Conservation (phyloP, 64 coral and sea anemone species). For the Actinia equina region DNA sequence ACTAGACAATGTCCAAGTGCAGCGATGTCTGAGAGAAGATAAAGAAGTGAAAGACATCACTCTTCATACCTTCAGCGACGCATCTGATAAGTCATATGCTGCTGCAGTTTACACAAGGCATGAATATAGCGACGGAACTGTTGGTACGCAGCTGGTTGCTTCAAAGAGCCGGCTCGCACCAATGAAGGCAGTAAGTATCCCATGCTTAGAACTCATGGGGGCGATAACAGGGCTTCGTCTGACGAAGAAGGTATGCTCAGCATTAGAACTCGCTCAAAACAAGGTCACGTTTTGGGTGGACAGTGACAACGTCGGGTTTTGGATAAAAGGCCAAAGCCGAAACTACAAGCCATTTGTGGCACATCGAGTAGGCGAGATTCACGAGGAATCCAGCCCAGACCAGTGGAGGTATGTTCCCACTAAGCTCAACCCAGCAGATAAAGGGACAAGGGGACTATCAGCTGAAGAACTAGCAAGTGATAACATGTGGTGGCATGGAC, state of each 20-base stretch:
- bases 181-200: conserved; percentile 59
- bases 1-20: conserved; percentile 47
- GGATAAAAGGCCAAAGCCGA: conserved; percentile 46
- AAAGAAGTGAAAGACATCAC: conserved; percentile 3
- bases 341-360: conserved; percentile 53
- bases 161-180: conserved; percentile 43
- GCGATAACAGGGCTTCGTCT: conserved; percentile 55
- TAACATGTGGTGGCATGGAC: conserved; percentile 39
- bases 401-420: conserved; percentile 69
- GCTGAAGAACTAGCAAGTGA: conserved; percentile 28
- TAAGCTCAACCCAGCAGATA: conserved; percentile 47
- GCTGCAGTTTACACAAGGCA: conserved; percentile 48
- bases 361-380: conserved; percentile 61
- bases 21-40: conserved; percentile 44
- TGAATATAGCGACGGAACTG: conserved; percentile 13
- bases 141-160: conserved; percentile 40
- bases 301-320: conserved; percentile 30
- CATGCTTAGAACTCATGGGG: conserved; percentile 48
- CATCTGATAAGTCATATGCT: conserved; percentile 51
- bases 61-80: conserved; percentile 60
- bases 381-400: conserved; percentile 51
- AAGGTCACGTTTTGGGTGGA: conserved; percentile 61
- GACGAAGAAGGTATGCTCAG: conserved; percentile 43
- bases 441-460: conserved; percentile 46
- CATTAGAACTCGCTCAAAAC: conserved; percentile 17